These are phyloP conservation scores for Philotrypesis tridentata DNA, from an alignment of 1,140 invertebrate genomes.

Conservation along the genomic window DNA sequence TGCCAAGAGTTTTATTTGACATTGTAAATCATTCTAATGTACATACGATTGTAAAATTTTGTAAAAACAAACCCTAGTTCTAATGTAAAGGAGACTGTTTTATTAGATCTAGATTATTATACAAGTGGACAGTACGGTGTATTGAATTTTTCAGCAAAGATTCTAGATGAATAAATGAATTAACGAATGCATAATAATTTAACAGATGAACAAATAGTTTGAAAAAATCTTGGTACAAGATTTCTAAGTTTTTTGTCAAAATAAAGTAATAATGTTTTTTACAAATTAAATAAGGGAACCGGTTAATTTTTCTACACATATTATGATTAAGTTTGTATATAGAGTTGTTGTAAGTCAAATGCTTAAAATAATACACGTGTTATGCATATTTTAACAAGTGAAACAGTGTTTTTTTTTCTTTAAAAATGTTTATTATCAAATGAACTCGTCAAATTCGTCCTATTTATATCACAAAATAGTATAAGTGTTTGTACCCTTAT, in stretches of 20 bases:
- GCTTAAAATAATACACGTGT: constrained; percentile 43
- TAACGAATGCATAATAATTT: constrained; percentile 31
- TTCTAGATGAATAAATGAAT: constrained; percentile 26
- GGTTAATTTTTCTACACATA: constrained; percentile 40
- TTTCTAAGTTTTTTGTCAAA: constrained; percentile 37
- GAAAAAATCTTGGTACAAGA: not conserved
- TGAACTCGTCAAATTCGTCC: not conserved
- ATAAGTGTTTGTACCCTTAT: not conserved
- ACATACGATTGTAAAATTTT: constrained; percentile 47
- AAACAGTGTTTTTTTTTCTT: constrained; percentile 19
- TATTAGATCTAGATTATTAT: constrained; percentile 41
- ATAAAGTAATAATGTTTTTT: constrained; percentile 46
- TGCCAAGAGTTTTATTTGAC: constrained; percentile 41
- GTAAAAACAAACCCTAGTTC: constrained; percentile 43
- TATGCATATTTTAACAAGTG: constrained; percentile 45
- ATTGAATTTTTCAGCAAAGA: constrained; percentile 29
- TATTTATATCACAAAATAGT: constrained; percentile 23
- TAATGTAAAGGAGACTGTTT: constrained; percentile 47
- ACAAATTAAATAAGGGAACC: constrained; percentile 36
- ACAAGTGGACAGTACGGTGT: constrained; percentile 13
- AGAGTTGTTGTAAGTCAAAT: constrained; percentile 44
- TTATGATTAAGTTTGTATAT: constrained; percentile 48
- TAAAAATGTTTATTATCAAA: constrained; percentile 17
- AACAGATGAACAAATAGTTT: constrained; percentile 19
- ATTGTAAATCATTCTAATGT: constrained; percentile 48